These are phyloP conservation scores for Dolomedes plantarius DNA, from an alignment of 2,888 invertebrate species.

Conservation along the genomic window DNA sequence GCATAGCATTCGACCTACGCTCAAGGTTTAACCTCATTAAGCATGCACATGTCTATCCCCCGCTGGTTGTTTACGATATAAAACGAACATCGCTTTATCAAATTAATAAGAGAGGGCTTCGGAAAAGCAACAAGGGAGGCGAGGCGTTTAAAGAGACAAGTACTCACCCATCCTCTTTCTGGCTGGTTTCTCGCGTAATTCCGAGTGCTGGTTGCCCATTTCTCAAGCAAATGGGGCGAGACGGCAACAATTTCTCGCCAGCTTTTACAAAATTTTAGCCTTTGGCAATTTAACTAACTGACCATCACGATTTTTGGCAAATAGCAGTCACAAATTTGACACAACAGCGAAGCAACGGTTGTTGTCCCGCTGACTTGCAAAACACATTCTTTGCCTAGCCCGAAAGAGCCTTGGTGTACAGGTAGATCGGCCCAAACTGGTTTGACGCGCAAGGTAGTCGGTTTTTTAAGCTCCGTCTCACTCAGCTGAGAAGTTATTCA, in stretches of 20 bases:
- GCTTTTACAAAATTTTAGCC: neutral
- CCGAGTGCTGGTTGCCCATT: conserved; percentile 67
- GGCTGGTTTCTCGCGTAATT: conserved; percentile 59
- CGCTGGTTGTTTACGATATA: conserved; percentile 62
- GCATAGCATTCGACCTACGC: conserved; percentile 69
- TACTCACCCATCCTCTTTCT: conserved; percentile 66
- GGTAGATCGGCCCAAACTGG: conserved; percentile 66
- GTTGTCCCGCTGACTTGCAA: conserved; percentile 48
- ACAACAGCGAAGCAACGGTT: conserved; percentile 22
- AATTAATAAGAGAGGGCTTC: conserved; percentile 31
- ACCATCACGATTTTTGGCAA: conserved; percentile 28
- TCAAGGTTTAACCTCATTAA: conserved; percentile 63
- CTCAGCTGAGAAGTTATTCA: conserved; percentile 50
- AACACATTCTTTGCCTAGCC: conserved; percentile 53
- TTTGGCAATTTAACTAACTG: neutral
- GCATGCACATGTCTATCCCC: conserved; percentile 43
- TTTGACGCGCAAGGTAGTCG: conserved; percentile 49
- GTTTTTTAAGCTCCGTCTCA: conserved; percentile 17
- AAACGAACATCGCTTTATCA: conserved; percentile 16
- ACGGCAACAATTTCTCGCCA: conserved; percentile 14
- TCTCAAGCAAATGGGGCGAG: conserved; percentile 41
- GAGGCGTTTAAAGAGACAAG: neutral
- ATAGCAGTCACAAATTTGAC: neutral
- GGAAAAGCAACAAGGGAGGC: conserved; percentile 8
- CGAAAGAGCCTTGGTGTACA: conserved; percentile 61